Base-by-base conservation (phyloP, 2,797 vertebrate genomes). In the Eulemur rubriventer region DNA sequence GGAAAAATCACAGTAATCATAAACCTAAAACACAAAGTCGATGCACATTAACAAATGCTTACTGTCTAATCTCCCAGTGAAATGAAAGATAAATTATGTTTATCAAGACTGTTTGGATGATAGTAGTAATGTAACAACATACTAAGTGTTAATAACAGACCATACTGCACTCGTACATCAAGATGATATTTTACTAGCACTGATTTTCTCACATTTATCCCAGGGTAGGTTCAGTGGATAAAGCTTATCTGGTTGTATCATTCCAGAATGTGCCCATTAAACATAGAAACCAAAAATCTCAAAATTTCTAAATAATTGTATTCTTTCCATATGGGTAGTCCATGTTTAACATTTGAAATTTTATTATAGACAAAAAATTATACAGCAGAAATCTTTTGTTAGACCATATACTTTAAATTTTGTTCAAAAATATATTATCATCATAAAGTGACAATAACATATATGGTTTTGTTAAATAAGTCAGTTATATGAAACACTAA, bases 1-100 rank as follows among this genome's bases (percentile, higher is more conserved):
- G 61, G 98, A 98, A 89, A 99, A 99, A 94, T 99, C 99, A 96
- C 99, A 99, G 17, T 99, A 99, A 97, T 99, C 99, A 59, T 98
- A 99, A 75, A 99, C 98, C 99, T 99, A 93, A 67, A 89, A 86
- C 24, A 87, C 18, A 87, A 81, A 72, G 38, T 48, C 14, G 33
- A 17, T 11, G 28, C 13, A 28, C 30, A n/a, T 95, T 73, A 95
- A 52, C 14, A 93, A 86, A 92, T 67, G 38, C 22, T 46, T 82
- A 20, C 22, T 48, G 63, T 48, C 65, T 35, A 93, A 38, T 79
- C 50, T 85, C 46, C 41, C 65, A 52, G 55, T 41, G 85, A 61
- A n/a, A 46, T 83, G 69, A 81, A 81, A 84, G 46, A 50, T 7
- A 92, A 75, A 59, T 6, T 63, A 38, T n/a, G 67, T 35, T 93